These are phyloP conservation scores for Romanogobio albipinnatus DNA, from an alignment of 2,113 vertebrate species.

Conservation along the genomic window DNA sequence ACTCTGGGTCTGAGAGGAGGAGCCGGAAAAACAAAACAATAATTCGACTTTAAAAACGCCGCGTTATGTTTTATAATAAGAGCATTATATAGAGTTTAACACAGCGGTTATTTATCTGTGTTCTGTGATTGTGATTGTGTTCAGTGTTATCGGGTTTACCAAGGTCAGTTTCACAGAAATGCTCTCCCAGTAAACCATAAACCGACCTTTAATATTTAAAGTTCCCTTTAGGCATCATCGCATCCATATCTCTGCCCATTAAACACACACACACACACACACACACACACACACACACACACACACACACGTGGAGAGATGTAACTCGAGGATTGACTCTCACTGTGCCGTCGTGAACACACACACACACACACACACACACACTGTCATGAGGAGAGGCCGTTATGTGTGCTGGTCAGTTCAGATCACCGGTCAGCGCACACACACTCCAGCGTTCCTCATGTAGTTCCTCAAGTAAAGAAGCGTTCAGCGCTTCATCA, in stretches of 20 bases:
- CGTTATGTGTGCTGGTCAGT: too few relatives aligned
- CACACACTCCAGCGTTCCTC: too few relatives aligned
- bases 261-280: too few relatives aligned
- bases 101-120: background rate
- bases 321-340: too few relatives aligned
- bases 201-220: slow-evolving; percentile 6
- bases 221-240: background rate
- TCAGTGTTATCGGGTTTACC: background rate
- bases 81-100: background rate
- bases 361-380: too few relatives aligned
- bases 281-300: too few relatives aligned
- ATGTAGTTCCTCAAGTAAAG: background rate
- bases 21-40: background rate
- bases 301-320: too few relatives aligned
- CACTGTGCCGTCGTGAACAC: too few relatives aligned
- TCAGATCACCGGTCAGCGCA: too few relatives aligned
- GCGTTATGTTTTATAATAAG: background rate
- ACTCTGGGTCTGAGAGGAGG: too few relatives aligned
- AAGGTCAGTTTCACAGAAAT: background rate
- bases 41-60: background rate
- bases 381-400: too few relatives aligned
- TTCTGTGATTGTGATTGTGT: background rate
- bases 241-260: too few relatives aligned
- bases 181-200: slow-evolving; percentile 4
- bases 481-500: background rate